Percentiles rank a stretch among this genome's conserved stretches.
These are phyloP conservation scores for Pseudorhombus dupliciocellatus DNA, from an alignment of 2,113 vertebrate genomes.

Conservation along the genomic window DNA sequence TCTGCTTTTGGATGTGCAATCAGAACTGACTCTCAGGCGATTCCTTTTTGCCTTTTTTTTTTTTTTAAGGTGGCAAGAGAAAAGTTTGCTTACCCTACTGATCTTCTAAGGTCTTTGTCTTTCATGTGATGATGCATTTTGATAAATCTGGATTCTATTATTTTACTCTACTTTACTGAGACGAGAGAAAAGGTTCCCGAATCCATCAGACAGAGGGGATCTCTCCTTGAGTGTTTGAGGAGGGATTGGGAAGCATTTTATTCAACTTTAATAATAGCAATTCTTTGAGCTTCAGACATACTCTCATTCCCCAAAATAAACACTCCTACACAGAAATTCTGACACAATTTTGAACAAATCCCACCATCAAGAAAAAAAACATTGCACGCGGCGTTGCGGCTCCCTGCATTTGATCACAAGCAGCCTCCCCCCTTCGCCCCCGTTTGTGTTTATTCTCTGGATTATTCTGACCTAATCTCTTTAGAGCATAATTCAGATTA, in stretches of 20 bases:
- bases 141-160: constrained; percentile 27
- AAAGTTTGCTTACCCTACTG: neutral
- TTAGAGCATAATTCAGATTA: constrained; percentile 84
- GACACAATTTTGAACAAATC: constrained; percentile 62
- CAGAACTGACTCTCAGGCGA: neutral
- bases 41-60: neutral
- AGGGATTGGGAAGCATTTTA: constrained; percentile 35
- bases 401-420: constrained; percentile 56
- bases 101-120: neutral
- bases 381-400: constrained; percentile 20
- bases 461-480: constrained; percentile 84
- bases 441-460: constrained; percentile 79
- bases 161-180: constrained; percentile 16
- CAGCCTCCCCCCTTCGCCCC: constrained; percentile 45
- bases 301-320: constrained; percentile 63
- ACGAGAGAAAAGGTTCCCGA: constrained; percentile 14
- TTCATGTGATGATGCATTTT: constrained; percentile 19
- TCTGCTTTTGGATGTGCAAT: neutral
- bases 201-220: constrained; percentile 29
- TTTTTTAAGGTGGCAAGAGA: neutral
- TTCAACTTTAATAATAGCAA: constrained; percentile 57
- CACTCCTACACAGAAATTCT: constrained; percentile 45
- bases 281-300: constrained; percentile 40
- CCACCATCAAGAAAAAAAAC: constrained; percentile 45
- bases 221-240: constrained; percentile 41